Conservation (phyloP, 2,888 invertebrate species). For the Rhagium mordax region DNA sequence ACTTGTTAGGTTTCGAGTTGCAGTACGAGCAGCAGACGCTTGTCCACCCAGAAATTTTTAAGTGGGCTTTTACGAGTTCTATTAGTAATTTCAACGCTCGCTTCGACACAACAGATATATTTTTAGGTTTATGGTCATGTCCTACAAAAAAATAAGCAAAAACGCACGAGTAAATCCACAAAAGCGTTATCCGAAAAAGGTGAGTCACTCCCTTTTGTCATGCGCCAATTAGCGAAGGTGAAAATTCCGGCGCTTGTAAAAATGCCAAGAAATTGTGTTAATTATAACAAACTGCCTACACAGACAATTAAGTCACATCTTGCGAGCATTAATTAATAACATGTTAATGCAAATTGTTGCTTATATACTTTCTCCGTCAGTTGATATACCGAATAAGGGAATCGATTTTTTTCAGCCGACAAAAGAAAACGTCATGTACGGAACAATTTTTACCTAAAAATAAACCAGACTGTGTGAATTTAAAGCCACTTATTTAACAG, state of each 20-base stretch:
- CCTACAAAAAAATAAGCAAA: neutral
- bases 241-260: conserved; percentile 16
- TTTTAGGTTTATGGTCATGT: neutral
- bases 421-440: conserved; percentile 7
- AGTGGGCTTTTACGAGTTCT: conserved; percentile 1
- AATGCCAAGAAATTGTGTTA: conserved; percentile 14
- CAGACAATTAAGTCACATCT: conserved; percentile 20
- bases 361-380: conserved; percentile 13
- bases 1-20: neutral
- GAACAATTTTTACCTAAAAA: neutral
- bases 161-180: neutral
- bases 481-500: neutral
- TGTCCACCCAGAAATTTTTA: neutral
- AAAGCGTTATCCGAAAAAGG: neutral
- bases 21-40: neutral
- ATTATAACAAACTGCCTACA: conserved; percentile 21
- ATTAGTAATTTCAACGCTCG: neutral
- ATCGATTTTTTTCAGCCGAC: conserved; percentile 3
- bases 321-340: neutral
- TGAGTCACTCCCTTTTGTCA: neutral
- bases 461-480: neutral
- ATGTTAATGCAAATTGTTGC: neutral
- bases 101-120: neutral
- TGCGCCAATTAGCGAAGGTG: conserved; percentile 9
- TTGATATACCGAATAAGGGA: conserved; percentile 12